Evolutionary conservation across 2,888 invertebrate species (phyloP).

Genomic region (Nudaria mundana): DNA sequence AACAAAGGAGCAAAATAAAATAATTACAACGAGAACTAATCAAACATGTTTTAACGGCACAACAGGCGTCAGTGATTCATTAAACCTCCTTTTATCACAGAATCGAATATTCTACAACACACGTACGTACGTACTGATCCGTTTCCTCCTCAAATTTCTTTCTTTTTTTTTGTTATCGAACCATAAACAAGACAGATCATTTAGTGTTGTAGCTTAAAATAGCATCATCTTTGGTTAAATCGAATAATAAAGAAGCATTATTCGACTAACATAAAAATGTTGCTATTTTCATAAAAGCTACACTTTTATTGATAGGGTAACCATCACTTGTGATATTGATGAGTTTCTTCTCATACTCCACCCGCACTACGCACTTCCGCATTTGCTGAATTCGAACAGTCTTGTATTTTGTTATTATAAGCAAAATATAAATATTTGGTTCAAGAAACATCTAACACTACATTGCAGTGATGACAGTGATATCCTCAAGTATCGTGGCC

Average conservation of each 20-base stretch:
- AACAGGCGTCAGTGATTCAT: conserved; percentile 62
- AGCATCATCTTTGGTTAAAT: conserved; percentile 5
- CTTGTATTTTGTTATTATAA: conserved; percentile 12
- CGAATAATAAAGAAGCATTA: too few species aligned
- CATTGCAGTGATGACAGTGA: conserved; percentile 84
- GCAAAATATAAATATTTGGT: conserved; percentile 14
- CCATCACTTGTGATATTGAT: conserved; percentile 30
- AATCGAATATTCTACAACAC: conserved; percentile 68
- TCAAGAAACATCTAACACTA: conserved; percentile 2
- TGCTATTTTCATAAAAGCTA: conserved; percentile 6
- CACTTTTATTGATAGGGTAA: conserved; percentile 29
- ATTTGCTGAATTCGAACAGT: conserved; percentile 19
- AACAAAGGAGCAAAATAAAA: conserved; percentile 72
- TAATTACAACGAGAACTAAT: conserved; percentile 57
- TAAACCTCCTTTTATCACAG: conserved; percentile 55
- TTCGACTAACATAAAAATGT: too few species aligned
- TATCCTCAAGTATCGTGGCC: conserved; percentile 84
- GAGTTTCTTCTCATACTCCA: conserved; percentile 20
- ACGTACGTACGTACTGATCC: conserved; percentile 51
- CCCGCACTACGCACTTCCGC: conserved; percentile 30
- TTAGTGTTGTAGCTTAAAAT: too few species aligned
- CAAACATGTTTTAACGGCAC: conserved; percentile 70
- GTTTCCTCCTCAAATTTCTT: conserved; percentile 60
- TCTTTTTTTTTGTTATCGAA: conserved; percentile 36
- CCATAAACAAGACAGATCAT: conserved; percentile 42